A percentile compares a stretch with the other conserved stretches of the same genome.
These are phyloP conservation scores for Zenarchopterus dispar DNA, from an alignment of 2,797 vertebrate species.

Conservation along the genomic window DNA sequence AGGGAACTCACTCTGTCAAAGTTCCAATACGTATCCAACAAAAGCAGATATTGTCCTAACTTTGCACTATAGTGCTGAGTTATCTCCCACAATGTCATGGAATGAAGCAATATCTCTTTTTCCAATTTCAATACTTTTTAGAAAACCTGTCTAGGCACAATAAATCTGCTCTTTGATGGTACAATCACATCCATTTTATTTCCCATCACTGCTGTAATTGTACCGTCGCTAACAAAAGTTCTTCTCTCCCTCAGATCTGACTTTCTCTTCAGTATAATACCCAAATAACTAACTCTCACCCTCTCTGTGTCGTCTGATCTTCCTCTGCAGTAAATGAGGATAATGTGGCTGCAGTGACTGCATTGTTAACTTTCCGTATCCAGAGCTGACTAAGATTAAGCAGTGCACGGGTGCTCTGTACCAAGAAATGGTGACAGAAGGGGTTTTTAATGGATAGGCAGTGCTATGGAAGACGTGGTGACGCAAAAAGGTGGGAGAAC, in stretches of 20 bases:
- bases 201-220: conserved; percentile 41
- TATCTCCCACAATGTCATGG: too few species aligned
- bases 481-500: conserved; percentile 23
- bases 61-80: too few species aligned
- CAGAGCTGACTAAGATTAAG: conserved; percentile 57
- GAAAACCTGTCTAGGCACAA: conserved; percentile 53
- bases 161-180: conserved; percentile 62
- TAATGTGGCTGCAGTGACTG: conserved; percentile 39
- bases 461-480: conserved; percentile 11
- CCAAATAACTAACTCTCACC: conserved; percentile 61
- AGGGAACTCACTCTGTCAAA: too few species aligned
- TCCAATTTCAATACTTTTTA: conserved; percentile 61
- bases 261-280: conserved; percentile 71
- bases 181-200: conserved; percentile 68
- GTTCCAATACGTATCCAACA: too few species aligned
- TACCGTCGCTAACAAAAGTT: conserved; percentile 56
- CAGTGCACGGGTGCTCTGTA: conserved; percentile 27
- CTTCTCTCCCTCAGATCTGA: conserved; percentile 58
- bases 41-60: too few species aligned
- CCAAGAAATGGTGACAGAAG: conserved; percentile 13
- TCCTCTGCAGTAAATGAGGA: conserved; percentile 49
- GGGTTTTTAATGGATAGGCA: conserved; percentile 17
- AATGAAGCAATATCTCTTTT: conserved; percentile 40
- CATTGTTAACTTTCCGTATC: conserved; percentile 42
- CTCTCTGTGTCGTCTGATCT: conserved; percentile 37